A percentile compares a stretch with the other conserved stretches of the same genome.
Conservation (phyloP, 2,888 invertebrate genomes). For the Platycheirus albimanus region DNA sequence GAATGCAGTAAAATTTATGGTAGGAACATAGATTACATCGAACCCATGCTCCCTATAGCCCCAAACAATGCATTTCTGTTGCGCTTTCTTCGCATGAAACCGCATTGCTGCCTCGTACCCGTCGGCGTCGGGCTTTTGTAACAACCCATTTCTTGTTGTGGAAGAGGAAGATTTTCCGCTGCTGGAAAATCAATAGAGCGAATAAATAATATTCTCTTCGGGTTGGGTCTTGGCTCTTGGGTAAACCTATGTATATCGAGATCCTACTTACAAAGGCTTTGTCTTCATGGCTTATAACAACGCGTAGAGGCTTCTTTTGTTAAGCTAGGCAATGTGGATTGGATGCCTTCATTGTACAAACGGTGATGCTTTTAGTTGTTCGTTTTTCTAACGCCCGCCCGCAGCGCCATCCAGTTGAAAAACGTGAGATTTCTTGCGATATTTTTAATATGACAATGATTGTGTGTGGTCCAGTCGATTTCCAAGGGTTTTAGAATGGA, state of each 20-base stretch:
- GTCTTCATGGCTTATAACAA: slow-evolving; percentile 34
- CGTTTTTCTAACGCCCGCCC: slow-evolving; percentile 29
- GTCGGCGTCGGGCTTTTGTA: slow-evolving; percentile 16
- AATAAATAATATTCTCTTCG: slow-evolving; percentile 25
- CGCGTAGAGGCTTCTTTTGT: slow-evolving; percentile 49
- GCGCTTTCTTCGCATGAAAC: slow-evolving; percentile 35
- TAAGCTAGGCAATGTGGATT: slow-evolving; percentile 19
- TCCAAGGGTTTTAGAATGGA: slow-evolving; percentile 15
- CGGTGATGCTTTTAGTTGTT: too few species aligned
- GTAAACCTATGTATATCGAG: slow-evolving; percentile 33
- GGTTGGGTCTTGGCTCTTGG: not conserved
- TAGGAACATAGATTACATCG: slow-evolving; percentile 57
- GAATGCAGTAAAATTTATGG: slow-evolving; percentile 58
- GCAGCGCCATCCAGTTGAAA: too few species aligned
- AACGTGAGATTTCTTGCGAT: slow-evolving; percentile 40
- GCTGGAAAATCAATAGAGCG: slow-evolving; percentile 60
- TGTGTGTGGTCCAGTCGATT: slow-evolving; percentile 54
- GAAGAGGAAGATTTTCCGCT: slow-evolving; percentile 22
- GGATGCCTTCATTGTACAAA: not conserved
- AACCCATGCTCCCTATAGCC: slow-evolving; percentile 15
- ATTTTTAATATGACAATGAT: slow-evolving; percentile 63
- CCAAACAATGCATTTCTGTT: slow-evolving; percentile 59
- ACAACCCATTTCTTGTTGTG: slow-evolving; percentile 41
- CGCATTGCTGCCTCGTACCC: not conserved
- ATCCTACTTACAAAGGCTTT: slow-evolving; percentile 37